Conservation (phyloP, 2,888 invertebrate genomes). For the Noctuana brunneofusca region DNA sequence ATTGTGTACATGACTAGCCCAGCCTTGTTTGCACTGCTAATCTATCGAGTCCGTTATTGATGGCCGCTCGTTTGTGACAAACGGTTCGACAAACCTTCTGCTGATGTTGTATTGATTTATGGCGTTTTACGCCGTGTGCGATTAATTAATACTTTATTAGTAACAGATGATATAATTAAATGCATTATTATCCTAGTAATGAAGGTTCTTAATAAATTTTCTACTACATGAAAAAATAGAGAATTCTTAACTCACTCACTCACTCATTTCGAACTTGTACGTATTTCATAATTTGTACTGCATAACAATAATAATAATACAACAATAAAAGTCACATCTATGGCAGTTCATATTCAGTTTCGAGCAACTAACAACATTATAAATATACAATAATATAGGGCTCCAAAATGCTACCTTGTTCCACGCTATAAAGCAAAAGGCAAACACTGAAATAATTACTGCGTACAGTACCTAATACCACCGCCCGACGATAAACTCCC, state of each 20-base stretch:
- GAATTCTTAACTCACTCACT: too few species aligned
- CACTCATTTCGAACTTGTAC: too few species aligned
- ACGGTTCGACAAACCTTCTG: constrained; percentile 27
- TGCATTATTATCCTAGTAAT: background rate
- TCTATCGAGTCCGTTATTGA: constrained; percentile 29
- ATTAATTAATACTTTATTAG: constrained; percentile 6
- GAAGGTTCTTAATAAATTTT: too few species aligned
- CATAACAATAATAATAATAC: too few species aligned
- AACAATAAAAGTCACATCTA: too few species aligned
- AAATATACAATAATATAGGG: constrained; percentile 12
- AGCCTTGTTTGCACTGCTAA: constrained; percentile 30
- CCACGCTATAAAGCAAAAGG: constrained; percentile 27
- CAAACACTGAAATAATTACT: constrained; percentile 38
- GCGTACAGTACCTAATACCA: constrained; percentile 15
- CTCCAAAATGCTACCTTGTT: constrained; percentile 9
- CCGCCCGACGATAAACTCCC: constrained; percentile 21
- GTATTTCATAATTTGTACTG: too few species aligned
- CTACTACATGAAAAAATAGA: too few species aligned
- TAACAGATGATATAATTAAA: background rate
- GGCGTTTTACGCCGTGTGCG: constrained; percentile 1
- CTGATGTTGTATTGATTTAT: constrained; percentile 30
- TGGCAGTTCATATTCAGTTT: background rate
- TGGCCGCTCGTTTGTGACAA: constrained; percentile 25
- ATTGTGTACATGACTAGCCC: constrained; percentile 21
- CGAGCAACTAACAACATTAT: background rate